phyloP scores from a whole-genome alignment of 2,888 invertebrate genomes.

The Melieria picta region DNA sequence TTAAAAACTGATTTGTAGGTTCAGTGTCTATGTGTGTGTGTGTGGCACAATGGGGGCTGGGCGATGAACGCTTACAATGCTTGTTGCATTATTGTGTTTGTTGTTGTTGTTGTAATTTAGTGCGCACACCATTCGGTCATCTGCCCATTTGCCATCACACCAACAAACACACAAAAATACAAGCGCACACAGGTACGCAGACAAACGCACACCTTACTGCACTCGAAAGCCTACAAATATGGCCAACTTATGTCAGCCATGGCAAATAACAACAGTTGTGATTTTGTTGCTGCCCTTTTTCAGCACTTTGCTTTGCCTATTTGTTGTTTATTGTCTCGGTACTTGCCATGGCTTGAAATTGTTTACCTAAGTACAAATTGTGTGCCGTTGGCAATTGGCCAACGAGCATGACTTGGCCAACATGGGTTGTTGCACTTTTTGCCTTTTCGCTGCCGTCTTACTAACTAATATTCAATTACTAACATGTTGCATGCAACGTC shows the following conservation, averaged over 20 bases:
- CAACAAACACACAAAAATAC: too few species aligned
- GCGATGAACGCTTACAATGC: too few species aligned
- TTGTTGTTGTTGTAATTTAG: too few species aligned
- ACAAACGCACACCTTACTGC: neutral
- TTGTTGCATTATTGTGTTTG: too few species aligned
- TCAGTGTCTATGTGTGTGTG: too few species aligned
- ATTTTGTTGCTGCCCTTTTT: neutral
- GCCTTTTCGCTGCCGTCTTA: neutral
- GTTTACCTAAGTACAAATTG: neutral
- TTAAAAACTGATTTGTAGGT: too few species aligned
- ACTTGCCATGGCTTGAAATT: slow-evolving; percentile 15
- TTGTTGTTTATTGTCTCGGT: too few species aligned
- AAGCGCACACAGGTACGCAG: too few species aligned
- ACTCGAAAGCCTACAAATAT: neutral
- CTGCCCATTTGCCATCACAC: too few species aligned
- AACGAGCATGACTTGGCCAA: slow-evolving; percentile 11
- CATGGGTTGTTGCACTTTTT: slow-evolving; percentile 26
- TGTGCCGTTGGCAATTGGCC: slow-evolving; percentile 24
- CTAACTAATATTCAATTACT: slow-evolving; percentile 26
- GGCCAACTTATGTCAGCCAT: neutral
- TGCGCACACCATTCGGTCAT: too few species aligned
- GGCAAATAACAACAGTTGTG: too few species aligned
- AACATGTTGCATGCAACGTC: slow-evolving; percentile 32
- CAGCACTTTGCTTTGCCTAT: neutral
- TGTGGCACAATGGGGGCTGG: too few species aligned